Evolutionary conservation across 2,888 invertebrate genomes (phyloP).

Genomic region (Hedya salicella): DNA sequence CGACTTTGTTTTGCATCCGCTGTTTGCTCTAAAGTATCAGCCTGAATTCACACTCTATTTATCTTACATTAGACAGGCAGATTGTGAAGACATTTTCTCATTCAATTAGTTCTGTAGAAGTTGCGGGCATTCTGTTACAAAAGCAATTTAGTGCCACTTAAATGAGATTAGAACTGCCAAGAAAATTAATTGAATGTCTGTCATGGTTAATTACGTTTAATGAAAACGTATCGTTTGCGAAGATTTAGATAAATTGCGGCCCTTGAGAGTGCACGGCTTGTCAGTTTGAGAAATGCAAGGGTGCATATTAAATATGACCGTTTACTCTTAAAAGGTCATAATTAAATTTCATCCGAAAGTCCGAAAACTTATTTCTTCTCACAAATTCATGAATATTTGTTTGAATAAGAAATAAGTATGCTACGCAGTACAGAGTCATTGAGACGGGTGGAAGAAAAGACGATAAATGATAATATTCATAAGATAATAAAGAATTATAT

Average conservation of each 20-base stretch:
- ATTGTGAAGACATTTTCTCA: slow-evolving; percentile 34
- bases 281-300: slow-evolving; percentile 8
- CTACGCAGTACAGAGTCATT: too few relatives aligned
- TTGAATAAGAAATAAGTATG: too few relatives aligned
- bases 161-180: slow-evolving; percentile 38
- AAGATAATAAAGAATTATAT: too few relatives aligned
- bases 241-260: slow-evolving; percentile 20
- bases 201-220: slow-evolving; percentile 26
- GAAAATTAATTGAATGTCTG: slow-evolving; percentile 27
- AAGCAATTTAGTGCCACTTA: slow-evolving; percentile 36
- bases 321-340: too few relatives aligned
- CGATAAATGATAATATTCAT: too few relatives aligned
- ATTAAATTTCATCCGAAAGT: too few relatives aligned
- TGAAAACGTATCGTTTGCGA: slow-evolving; percentile 24
- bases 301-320: slow-evolving; percentile 12
- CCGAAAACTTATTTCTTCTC: too few relatives aligned
- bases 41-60: slow-evolving; percentile 40
- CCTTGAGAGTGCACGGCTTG: slow-evolving; percentile 5
- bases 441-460: too few relatives aligned
- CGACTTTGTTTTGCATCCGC: slow-evolving; percentile 50
- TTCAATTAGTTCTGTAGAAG: slow-evolving; percentile 30
- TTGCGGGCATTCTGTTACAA: slow-evolving; percentile 23
- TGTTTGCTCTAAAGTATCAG: slow-evolving; percentile 44
- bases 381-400: too few relatives aligned
- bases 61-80: slow-evolving; percentile 36